Conservation (phyloP, 2,888 invertebrate genomes). For the Steinernema carpocapsae region DNA sequence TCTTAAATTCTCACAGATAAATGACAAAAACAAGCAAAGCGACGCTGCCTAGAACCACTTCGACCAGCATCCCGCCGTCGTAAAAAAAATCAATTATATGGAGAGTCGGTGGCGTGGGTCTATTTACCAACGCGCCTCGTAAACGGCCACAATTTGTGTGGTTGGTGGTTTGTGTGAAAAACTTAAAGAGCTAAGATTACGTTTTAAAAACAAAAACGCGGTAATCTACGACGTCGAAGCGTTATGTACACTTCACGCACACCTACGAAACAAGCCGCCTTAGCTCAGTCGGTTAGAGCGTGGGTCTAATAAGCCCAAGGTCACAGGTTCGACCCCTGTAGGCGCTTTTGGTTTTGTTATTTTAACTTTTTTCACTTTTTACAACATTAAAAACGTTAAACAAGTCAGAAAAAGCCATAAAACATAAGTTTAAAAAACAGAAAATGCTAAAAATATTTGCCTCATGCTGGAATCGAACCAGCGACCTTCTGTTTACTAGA, state of each 20-base stretch:
- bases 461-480: conserved; percentile 63
- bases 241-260: background rate
- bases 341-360: background rate
- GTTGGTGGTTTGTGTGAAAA: background rate
- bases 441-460: conserved; percentile 34
- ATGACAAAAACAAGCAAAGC: background rate
- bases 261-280: conserved; percentile 37
- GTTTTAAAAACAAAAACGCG: background rate
- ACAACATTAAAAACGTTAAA: background rate
- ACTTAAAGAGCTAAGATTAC: background rate
- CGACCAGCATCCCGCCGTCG: background rate
- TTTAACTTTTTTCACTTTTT: background rate
- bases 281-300: conserved; percentile 47
- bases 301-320: conserved; percentile 47
- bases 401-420: background rate
- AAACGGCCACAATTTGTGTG: conserved; percentile 3
- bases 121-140: conserved; percentile 5
- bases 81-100: background rate
- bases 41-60: background rate
- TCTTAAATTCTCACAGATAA: conserved; percentile 14
- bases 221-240: background rate
- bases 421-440: background rate
- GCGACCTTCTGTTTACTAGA: conserved; percentile 65
- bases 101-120: background rate
- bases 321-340: conserved; percentile 45